Base-by-base conservation (phyloP, 2,797 vertebrate genomes). In the Semotilus atromaculatus region DNA sequence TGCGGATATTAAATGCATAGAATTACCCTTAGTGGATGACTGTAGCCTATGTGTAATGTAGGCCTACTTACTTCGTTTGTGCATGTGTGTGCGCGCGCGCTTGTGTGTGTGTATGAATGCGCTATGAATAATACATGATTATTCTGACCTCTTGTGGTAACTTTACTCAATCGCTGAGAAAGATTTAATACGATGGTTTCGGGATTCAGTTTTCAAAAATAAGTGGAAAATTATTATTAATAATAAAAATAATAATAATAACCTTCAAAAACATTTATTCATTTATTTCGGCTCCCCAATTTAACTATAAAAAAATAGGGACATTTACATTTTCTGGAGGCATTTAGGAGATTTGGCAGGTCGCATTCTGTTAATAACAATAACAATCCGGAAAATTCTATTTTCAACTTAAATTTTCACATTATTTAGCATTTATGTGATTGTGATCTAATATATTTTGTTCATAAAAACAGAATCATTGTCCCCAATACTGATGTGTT, bases 81-180 rank as follows among this genome's bases (percentile, higher is more conserved):
- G 13, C 5, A 13, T 1, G 38, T 10, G 10, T 62, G 60, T 62
- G 11, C 10, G 31, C 1, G 64, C 3, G n/a, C n/a, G n/a, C n/a
- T n/a, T 23, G 66, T 5, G 66, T 5, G 9, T 18, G 43, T 10
- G 26, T 29, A 5, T 38, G 8, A 66, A 67, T n/a, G 10, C 5
- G 11, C 1, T 14, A 64, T 80, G 43, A 64, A 74, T 64, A 60
- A 72, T 80, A 48, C 58, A 73, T 67, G 76, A 80, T 53, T 74
- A 40, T 73, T 11, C 83, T 73, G 83, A 80, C 83, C 55, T 80
- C 83, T 66, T 73, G 83, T 85, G 83, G 68, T 40, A 31, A 45
- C 16, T 3, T 72, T 21, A 1, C 26, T 13, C 29, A 75, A 21
- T 10, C 29, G 16, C 38, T 11, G 43, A n/a, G 14, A 36, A 58